Percentiles rank a stretch among this genome's conserved stretches.
These are phyloP conservation scores for Odontothrips loti DNA, from an alignment of 2,888 invertebrate species.

Conservation along the genomic window DNA sequence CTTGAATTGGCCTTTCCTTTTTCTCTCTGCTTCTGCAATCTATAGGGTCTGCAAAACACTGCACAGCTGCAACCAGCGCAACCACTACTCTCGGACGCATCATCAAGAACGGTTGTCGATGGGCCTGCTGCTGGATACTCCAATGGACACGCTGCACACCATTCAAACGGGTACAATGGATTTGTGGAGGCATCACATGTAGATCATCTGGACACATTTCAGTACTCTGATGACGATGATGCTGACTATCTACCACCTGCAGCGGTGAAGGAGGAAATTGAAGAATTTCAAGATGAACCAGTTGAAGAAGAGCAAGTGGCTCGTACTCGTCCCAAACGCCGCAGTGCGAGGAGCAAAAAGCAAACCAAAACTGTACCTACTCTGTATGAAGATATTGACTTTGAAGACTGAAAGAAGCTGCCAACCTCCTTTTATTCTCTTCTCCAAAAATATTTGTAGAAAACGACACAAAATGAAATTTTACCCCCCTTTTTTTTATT, in stretches of 20 bases:
- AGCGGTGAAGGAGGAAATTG: background rate
- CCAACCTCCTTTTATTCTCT: too few relatives aligned
- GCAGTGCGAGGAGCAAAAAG: background rate
- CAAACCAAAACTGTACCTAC: background rate
- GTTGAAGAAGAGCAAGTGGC: background rate
- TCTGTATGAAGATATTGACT: background rate
- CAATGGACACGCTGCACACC: background rate
- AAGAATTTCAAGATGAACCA: background rate
- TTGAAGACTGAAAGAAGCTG: background rate
- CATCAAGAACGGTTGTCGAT: background rate
- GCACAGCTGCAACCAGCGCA: background rate
- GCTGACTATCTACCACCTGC: background rate
- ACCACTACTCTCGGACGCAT: background rate
- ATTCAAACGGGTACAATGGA: background rate
- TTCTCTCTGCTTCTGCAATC: constrained; percentile 1
- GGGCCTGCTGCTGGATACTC: background rate
- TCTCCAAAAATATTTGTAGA: background rate
- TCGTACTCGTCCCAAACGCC: background rate
- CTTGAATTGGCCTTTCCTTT: background rate
- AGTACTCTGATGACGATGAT: constrained; percentile 1
- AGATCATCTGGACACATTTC: background rate
- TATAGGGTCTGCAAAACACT: background rate
- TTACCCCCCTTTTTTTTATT: too few relatives aligned
- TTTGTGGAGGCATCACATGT: background rate
- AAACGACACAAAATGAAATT: too few relatives aligned